Conservation (phyloP, 2,888 invertebrate genomes). For the Myopa tessellatipennis region DNA sequence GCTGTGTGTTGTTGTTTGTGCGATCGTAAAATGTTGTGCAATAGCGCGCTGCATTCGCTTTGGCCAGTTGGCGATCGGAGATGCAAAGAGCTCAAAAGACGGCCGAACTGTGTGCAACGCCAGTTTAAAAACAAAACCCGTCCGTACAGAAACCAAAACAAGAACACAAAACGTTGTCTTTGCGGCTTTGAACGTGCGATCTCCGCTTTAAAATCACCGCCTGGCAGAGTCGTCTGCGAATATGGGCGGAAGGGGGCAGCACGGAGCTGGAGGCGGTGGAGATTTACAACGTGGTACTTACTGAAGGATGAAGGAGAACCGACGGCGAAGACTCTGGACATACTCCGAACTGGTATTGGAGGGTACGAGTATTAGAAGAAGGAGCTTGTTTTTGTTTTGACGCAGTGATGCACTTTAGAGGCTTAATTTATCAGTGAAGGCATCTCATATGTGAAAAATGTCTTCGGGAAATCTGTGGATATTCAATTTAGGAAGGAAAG, state of each 20-base stretch:
- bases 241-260: not conserved
- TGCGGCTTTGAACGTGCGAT: conserved; percentile 35
- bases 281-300: not conserved
- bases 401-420: not conserved
- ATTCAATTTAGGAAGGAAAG: too few species aligned
- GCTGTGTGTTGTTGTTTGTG: conserved; percentile 19
- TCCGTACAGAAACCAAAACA: conserved; percentile 13
- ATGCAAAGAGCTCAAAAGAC: conserved; percentile 23
- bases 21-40: conserved; percentile 48
- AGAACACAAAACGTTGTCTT: conserved; percentile 23
- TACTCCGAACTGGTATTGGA: not conserved
- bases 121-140: conserved; percentile 42
- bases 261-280: not conserved
- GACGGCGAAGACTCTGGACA: not conserved
- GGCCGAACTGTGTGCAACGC: not conserved
- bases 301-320: not conserved
- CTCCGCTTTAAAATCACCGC: conserved; percentile 31
- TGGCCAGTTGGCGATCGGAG: not conserved
- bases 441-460: too few species aligned
- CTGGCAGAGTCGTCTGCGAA: not conserved
- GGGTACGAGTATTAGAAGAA: not conserved
- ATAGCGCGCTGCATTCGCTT: conserved; percentile 39
- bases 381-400: conserved; percentile 1
- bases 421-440: not conserved
- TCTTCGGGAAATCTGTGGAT: too few species aligned